These are phyloP conservation scores for Lepidostoma basale DNA, from an alignment of 1,140 invertebrate species.

Conservation along the genomic window DNA sequence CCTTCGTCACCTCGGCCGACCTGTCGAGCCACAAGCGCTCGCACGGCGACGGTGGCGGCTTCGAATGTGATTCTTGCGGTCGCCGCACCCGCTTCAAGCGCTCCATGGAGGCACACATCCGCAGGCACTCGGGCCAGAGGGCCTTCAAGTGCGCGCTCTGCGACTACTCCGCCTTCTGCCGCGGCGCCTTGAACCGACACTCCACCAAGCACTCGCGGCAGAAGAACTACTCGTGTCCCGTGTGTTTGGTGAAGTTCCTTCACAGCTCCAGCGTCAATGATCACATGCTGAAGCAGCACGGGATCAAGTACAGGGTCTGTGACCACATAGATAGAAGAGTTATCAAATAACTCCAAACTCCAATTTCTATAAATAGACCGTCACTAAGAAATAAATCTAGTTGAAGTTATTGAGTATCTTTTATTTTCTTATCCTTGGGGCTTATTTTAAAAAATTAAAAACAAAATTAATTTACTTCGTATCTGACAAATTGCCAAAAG, in stretches of 20 bases:
- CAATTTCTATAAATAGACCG: background rate
- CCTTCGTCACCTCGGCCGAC: conserved; percentile 57
- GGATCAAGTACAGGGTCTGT: background rate
- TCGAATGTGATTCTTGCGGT: conserved; percentile 58
- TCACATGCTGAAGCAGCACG: no score
- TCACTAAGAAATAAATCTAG: background rate
- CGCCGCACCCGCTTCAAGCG: conserved; percentile 58
- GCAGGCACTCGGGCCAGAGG: conserved; percentile 1
- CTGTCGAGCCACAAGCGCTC: conserved; percentile 51
- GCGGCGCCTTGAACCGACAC: conserved; percentile 37
- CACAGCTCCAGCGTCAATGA: conserved; percentile 44
- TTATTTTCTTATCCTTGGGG: background rate
- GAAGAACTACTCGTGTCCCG: conserved; percentile 40
- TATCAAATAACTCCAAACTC: background rate
- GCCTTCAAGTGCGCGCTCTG: conserved; percentile 36
- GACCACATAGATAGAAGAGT: no score
- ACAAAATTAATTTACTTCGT: no score
- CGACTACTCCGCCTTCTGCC: conserved; percentile 43
- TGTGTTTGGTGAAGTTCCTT: conserved; percentile 42
- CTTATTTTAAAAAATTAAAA: no score
- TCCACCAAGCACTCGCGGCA: conserved; percentile 41
- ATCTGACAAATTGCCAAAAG: no score
- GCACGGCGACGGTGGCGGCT: conserved; percentile 63
- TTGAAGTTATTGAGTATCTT: background rate
- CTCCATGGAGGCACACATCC: conserved; percentile 49